Conservation (phyloP, 2,888 invertebrate species). For the Hecatera dysodea region DNA sequence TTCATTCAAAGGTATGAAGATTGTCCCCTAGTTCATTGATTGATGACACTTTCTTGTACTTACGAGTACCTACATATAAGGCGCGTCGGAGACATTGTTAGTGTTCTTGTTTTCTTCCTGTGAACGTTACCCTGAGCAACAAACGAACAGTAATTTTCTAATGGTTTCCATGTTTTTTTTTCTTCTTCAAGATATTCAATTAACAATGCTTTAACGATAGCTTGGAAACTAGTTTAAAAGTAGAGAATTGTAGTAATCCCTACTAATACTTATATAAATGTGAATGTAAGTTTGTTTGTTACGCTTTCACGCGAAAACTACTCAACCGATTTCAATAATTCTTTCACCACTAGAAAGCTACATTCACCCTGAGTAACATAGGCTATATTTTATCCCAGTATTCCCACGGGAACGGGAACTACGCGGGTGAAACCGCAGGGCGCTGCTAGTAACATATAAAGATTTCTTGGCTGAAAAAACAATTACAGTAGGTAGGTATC, state of each 20-base stretch:
- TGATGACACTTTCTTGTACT: slow-evolving; percentile 74
- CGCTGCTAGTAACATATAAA: too few relatives aligned
- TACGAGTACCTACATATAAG: not conserved
- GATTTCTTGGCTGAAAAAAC: not conserved
- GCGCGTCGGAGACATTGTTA: slow-evolving; percentile 36
- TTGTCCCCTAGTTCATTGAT: slow-evolving; percentile 75
- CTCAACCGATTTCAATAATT: too few relatives aligned
- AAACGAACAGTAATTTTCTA: slow-evolving; percentile 37
- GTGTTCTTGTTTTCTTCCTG: slow-evolving; percentile 26
- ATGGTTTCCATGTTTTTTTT: not conserved
- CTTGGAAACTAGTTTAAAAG: not conserved
- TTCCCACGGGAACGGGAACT: too few relatives aligned
- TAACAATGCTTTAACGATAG: not conserved
- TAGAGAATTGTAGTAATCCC: not conserved
- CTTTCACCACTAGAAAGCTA: too few relatives aligned
- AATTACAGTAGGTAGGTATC: too few relatives aligned
- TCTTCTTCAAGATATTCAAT: slow-evolving; percentile 16
- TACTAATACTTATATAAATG: too few relatives aligned
- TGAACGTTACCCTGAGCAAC: slow-evolving; percentile 23
- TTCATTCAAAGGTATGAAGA: slow-evolving; percentile 65
- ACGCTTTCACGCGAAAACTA: too few relatives aligned
- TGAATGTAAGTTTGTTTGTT: too few relatives aligned
- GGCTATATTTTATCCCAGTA: too few relatives aligned
- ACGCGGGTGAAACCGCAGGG: too few relatives aligned
- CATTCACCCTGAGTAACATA: too few relatives aligned